These are phyloP conservation scores for Parazoanthus swiftii DNA, from an alignment of 92 coral and sea anemone species.

Conservation along the genomic window DNA sequence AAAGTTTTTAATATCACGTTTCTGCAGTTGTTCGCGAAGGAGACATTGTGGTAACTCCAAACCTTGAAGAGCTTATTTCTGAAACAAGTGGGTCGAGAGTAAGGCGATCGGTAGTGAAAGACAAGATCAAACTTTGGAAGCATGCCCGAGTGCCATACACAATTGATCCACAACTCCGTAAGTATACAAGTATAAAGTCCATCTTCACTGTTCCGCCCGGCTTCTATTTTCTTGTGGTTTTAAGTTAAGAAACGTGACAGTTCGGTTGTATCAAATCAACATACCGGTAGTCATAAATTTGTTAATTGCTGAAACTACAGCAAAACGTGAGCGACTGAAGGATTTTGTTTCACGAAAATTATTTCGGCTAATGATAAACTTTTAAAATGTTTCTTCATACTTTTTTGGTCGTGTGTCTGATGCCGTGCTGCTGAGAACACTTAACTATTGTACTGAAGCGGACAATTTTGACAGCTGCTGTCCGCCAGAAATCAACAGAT, in stretches of 20 bases:
- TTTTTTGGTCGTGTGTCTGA: neutral
- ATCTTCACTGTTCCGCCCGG: neutral
- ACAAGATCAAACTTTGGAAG: conserved; percentile 33
- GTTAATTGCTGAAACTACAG: neutral
- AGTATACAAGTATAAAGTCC: neutral
- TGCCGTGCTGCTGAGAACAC: neutral
- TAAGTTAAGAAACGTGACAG: neutral
- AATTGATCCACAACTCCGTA: conserved; percentile 20
- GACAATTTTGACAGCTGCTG: neutral
- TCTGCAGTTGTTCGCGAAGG: conserved; percentile 21
- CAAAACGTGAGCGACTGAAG: too few species aligned
- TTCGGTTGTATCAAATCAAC: neutral
- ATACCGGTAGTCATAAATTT: neutral
- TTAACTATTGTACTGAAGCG: neutral
- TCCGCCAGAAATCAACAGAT: neutral
- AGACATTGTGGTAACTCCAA: conserved; percentile 32
- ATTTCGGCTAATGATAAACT: neutral
- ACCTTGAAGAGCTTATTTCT: conserved; percentile 33
- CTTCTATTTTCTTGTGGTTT: neutral
- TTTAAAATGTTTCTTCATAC: neutral
- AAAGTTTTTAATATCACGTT: neutral
- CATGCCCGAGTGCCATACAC: conserved; percentile 35
- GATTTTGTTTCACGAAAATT: too few species aligned
- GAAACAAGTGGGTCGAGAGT: conserved; percentile 28
- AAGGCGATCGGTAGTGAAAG: conserved; percentile 18